Base-by-base conservation (phyloP, 2,113 vertebrate genomes). In the Oxyruncus cristatus region DNA sequence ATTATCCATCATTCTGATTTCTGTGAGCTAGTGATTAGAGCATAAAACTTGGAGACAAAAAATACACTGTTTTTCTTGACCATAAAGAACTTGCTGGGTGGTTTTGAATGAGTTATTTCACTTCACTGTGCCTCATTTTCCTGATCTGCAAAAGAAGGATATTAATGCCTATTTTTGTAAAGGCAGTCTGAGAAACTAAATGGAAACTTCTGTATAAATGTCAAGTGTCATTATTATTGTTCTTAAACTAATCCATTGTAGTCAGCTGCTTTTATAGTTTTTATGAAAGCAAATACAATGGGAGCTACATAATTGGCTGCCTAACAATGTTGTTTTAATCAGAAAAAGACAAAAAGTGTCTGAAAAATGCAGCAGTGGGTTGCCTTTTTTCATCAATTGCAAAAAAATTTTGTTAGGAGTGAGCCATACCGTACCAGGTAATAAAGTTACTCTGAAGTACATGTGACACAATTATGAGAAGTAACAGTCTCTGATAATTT, bases 161-260 rank as follows among this genome's bases (percentile, higher is more conserved):
- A 86, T 94, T 95, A 95, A 89, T 78, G 91, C 52, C 70, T 95
- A 81, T 92, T 95, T 96, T 93, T 92, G 80, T 75, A 83, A 95
- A 88, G 47, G 75, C 88, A 83, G 85, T 72, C 76, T 92, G 88
- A 96, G 88, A 90, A 96, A 77, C 79, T 92, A 85, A 96, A 90
- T 94, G 79, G 93, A 96, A 96, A 96, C 93, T 97, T 96, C 90
- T 92, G 92, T 80, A 96, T 94, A 92, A 96, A 95, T 92, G 93
- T 94, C 95, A 96, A 96, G 61, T 94, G 84, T 84, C 76, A 87
- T 95, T 96, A 96, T 92, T 95, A 96, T 95, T 96, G 90, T 94
- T 86, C 90, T 90, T 95, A 95, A 94, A 92, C 44, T 41, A 96
- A 95, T 93, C 76, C 76, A 95, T 94, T 96, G 88, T 91, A 95